Conservation (phyloP, 2,113 vertebrate species). For the Camelus bactrianus region DNA sequence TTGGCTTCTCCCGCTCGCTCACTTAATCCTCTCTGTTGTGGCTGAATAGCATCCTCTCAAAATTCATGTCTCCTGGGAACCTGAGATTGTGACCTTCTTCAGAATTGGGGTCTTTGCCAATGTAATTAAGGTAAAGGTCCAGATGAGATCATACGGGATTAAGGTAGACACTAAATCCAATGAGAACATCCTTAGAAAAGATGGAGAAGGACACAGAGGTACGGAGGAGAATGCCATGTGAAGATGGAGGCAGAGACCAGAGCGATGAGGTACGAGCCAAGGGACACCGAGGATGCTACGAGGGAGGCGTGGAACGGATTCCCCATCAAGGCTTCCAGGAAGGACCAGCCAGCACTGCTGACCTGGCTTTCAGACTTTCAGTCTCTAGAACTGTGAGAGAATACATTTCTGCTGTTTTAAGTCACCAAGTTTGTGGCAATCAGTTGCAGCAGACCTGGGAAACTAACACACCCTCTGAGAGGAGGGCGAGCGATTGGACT, state of each 20-base stretch:
- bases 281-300: rapidly evolving
- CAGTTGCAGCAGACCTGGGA: background rate
- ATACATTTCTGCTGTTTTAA: background rate
- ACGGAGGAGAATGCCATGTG: background rate
- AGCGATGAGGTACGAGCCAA: rapidly evolving
- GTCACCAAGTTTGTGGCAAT: too few species aligned
- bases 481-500: background rate
- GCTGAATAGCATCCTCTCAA: background rate
- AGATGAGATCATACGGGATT: background rate
- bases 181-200: background rate
- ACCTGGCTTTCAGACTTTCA: background rate
- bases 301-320: rapidly evolving
- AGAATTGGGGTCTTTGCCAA: background rate
- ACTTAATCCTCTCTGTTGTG: background rate
- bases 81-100: background rate
- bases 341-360: background rate
- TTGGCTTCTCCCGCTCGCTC: background rate
- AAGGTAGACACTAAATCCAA: background rate
- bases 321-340: background rate
- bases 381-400: background rate
- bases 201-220: background rate
- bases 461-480: background rate
- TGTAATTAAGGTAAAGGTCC: background rate
- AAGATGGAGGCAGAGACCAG: rapidly evolving
- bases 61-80: background rate